A percentile compares a stretch with the other conserved stretches of the same genome.
Conservation (phyloP, 2,888 invertebrate species). For the Agonopterix arenella region DNA sequence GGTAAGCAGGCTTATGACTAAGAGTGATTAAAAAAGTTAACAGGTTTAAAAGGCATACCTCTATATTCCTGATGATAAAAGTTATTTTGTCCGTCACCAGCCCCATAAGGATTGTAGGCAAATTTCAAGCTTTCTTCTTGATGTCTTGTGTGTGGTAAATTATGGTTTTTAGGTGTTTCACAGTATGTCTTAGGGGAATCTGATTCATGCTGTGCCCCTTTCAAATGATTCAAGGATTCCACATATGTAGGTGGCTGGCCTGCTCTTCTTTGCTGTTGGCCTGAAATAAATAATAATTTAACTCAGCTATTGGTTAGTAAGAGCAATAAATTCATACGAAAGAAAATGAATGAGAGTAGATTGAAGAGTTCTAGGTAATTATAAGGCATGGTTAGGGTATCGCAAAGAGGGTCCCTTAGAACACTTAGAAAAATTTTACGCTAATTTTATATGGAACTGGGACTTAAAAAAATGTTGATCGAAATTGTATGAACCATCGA, state of each 20-base stretch:
- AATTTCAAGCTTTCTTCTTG: constrained; percentile 50
- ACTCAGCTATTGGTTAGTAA: too few species aligned
- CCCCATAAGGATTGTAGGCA: constrained; percentile 54
- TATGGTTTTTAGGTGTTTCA: constrained; percentile 57
- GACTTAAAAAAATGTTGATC: too few species aligned
- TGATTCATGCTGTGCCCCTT: constrained; percentile 43
- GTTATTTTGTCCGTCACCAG: constrained; percentile 65
- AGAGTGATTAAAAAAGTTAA: too few species aligned
- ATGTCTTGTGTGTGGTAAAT: constrained; percentile 30
- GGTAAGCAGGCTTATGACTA: too few species aligned
- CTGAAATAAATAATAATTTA: constrained; percentile 17
- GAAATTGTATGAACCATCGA: too few species aligned
- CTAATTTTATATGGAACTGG: too few species aligned
- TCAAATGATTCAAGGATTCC: constrained; percentile 58
- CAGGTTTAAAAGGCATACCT: constrained; percentile 28
- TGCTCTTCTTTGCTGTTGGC: constrained; percentile 34
- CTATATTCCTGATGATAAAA: constrained; percentile 54
- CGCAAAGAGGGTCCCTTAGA: too few species aligned
- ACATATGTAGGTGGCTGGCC: constrained; percentile 61
- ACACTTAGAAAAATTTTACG: too few species aligned
- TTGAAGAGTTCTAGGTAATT: too few species aligned
- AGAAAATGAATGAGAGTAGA: too few species aligned
- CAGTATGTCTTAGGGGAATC: constrained; percentile 54
- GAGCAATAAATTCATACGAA: too few species aligned
- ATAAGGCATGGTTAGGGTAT: too few species aligned